Conservation (phyloP, 2,113 vertebrate species). For the Harpagus bidentatus region DNA sequence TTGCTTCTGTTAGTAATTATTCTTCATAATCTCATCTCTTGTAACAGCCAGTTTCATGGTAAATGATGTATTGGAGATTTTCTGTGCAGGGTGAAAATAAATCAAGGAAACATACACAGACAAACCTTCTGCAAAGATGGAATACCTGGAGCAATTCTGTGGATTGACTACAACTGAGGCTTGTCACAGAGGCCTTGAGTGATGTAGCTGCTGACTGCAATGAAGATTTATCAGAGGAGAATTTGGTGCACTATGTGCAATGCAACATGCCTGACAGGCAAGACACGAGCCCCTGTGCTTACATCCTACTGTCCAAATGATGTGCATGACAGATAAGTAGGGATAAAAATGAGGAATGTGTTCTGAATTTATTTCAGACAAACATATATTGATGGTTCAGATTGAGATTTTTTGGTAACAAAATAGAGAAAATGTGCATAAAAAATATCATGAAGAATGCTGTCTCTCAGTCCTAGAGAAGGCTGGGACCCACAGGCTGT, state of each 20-base stretch:
- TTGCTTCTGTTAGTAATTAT: conserved; percentile 35
- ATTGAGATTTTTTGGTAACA: background rate
- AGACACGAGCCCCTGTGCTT: background rate
- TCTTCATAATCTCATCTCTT: conserved; percentile 54
- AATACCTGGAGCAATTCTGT: background rate
- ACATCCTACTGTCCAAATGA: background rate
- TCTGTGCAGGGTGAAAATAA: conserved; percentile 42
- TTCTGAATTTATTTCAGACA: background rate
- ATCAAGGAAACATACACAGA: background rate
- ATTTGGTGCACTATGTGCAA: background rate
- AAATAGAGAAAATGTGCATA: background rate
- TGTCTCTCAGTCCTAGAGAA: background rate
- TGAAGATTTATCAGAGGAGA: conserved; percentile 4
- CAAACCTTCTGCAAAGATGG: background rate
- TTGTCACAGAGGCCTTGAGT: background rate
- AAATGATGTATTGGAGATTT: conserved; percentile 72
- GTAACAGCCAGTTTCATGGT: conserved; percentile 45
- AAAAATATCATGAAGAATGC: background rate
- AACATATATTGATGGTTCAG: background rate
- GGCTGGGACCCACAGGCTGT: background rate
- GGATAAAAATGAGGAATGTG: background rate
- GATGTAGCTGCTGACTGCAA: background rate
- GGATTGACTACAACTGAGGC: background rate
- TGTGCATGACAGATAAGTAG: background rate
- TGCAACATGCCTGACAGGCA: background rate